Conservation (phyloP, 2,113 vertebrate species). For the Periophthalmus modestus region DNA sequence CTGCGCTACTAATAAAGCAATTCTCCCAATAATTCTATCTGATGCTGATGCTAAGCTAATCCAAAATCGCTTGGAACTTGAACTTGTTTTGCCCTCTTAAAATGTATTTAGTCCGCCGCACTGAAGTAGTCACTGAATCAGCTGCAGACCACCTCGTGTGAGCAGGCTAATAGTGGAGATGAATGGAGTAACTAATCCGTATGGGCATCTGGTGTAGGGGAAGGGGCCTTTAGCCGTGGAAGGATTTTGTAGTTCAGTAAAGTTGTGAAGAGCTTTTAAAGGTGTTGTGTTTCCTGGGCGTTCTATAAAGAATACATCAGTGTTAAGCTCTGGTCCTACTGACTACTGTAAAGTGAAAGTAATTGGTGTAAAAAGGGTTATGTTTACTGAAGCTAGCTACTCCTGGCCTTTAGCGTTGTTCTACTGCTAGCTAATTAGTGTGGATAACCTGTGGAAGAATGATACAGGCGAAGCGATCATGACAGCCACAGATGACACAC, state of each 20-base stretch:
- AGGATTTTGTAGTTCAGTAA: background rate
- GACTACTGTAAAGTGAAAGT: background rate
- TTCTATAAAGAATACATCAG: background rate
- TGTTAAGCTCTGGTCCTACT: background rate
- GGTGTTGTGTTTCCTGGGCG: background rate
- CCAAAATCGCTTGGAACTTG: background rate
- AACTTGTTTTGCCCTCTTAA: background rate
- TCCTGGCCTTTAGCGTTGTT: background rate
- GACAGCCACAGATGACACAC: background rate
- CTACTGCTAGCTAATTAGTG: background rate
- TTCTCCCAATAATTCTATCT: background rate
- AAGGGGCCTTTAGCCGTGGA: background rate
- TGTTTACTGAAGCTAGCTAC: slow-evolving; percentile 2
- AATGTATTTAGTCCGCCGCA: background rate
- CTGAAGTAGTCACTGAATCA: background rate
- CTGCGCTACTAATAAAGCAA: background rate
- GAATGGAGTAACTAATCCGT: background rate
- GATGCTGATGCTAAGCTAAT: background rate
- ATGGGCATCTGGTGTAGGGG: background rate
- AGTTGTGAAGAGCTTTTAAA: slow-evolving; percentile 1
- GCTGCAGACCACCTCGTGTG: background rate
- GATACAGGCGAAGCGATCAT: background rate
- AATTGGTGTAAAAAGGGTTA: background rate
- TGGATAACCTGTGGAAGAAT: background rate
- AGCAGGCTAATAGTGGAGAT: background rate